Conservation (phyloP, 1,140 invertebrate species). For the Bicyclus anynana region DNA sequence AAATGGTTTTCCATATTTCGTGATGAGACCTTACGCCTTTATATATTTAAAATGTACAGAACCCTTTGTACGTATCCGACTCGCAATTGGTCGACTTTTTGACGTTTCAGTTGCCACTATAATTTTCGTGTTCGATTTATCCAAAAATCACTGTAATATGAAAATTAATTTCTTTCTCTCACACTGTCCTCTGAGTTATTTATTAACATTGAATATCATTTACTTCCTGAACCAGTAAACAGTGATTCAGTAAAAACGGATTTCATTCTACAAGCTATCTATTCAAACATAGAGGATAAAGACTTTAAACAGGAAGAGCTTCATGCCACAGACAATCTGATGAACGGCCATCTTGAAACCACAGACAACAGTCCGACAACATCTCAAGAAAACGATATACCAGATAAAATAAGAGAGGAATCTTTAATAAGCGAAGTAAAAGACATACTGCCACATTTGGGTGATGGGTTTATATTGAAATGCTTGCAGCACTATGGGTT, state of each 20-base stretch:
- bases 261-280: slow-evolving; percentile 77
- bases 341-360: slow-evolving; percentile 47
- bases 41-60: too few relatives aligned
- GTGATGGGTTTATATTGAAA: slow-evolving; percentile 83
- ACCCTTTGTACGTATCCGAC: too few relatives aligned
- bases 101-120: too few relatives aligned
- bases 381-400: slow-evolving; percentile 63
- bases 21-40: too few relatives aligned
- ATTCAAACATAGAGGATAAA: slow-evolving; percentile 55
- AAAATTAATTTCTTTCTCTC: too few relatives aligned
- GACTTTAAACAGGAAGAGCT: slow-evolving; percentile 28
- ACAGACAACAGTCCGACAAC: slow-evolving; percentile 46
- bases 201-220: not conserved
- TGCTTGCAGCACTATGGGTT: slow-evolving; percentile 87
- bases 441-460: slow-evolving; percentile 89
- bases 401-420: slow-evolving; percentile 74
- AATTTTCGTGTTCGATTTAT: too few relatives aligned
- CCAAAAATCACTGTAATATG: too few relatives aligned
- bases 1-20: too few relatives aligned
- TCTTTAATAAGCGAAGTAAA: slow-evolving; percentile 83
- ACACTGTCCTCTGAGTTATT: too few relatives aligned
- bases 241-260: slow-evolving; percentile 80
- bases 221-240: slow-evolving; percentile 28
- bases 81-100: too few relatives aligned
- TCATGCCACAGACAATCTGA: slow-evolving; percentile 34